These are phyloP conservation scores for Hemiprocne comata DNA, from an alignment of 2,113 vertebrate species.

Conservation along the genomic window DNA sequence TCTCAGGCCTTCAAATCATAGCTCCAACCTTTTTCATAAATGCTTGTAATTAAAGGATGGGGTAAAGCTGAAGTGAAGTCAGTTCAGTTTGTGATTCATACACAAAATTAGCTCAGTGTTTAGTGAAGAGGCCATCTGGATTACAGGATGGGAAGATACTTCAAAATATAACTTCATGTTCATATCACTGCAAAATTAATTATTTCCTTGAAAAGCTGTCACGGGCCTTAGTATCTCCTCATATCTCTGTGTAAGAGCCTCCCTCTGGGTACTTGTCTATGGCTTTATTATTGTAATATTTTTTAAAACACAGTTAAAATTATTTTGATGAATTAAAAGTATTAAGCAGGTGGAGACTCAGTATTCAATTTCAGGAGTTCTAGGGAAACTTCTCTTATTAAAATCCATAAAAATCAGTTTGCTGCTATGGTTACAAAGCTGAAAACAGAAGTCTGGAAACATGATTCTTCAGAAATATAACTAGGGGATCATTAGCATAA, in stretches of 20 bases:
- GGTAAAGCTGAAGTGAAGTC: not conserved
- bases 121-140: not conserved
- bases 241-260: not conserved
- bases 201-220: slow-evolving; percentile 2
- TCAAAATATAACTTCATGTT: not conserved
- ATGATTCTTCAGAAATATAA: slow-evolving; percentile 11
- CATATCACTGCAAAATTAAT: not conserved
- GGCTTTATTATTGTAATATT: not conserved
- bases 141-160: not conserved
- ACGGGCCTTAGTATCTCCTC: not conserved
- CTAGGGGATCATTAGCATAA: not conserved
- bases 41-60: not conserved
- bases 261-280: slow-evolving; percentile 14
- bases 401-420: slow-evolving; percentile 44
- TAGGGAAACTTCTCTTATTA: slow-evolving; percentile 22
- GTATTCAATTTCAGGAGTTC: slow-evolving; percentile 19
- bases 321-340: slow-evolving; percentile 14
- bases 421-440: slow-evolving; percentile 44
- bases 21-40: not conserved
- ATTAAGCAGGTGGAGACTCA: slow-evolving; percentile 1
- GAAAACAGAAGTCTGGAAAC: slow-evolving; percentile 17
- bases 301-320: not conserved
- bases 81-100: not conserved
- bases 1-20: not conserved
- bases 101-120: not conserved